Evolutionary conservation across 2,888 invertebrate genomes (phyloP).

Genomic region (Drosophila emarginata): DNA sequence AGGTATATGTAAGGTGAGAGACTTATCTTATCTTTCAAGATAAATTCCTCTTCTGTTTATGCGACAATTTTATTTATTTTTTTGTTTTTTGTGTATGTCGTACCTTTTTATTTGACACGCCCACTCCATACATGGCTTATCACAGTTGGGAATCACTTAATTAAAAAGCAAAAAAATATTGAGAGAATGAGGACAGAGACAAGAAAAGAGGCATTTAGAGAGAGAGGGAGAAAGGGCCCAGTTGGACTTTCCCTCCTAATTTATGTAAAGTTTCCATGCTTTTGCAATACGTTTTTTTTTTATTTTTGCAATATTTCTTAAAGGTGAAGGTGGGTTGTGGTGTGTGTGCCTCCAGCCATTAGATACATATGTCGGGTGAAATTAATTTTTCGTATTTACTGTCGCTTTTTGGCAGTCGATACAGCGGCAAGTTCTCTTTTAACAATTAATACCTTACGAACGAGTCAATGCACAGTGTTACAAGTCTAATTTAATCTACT

Average conservation of each 20-base stretch:
- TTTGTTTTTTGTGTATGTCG: background rate
- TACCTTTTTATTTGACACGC: constrained; percentile 54
- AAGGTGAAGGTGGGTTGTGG: background rate
- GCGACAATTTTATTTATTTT: constrained; percentile 41
- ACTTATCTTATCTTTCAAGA: constrained; percentile 42
- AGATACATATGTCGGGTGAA: no score
- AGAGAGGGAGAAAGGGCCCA: background rate
- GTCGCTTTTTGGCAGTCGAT: no score
- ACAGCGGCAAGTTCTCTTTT: no score
- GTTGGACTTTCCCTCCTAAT: constrained; percentile 20
- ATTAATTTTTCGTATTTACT: no score
- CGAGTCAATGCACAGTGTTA: no score
- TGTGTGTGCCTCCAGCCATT: no score
- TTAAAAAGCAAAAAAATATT: constrained; percentile 32
- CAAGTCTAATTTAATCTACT: no score
- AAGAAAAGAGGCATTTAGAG: background rate
- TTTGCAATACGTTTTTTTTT: constrained; percentile 8
- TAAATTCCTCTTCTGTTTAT: constrained; percentile 43
- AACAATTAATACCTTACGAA: no score
- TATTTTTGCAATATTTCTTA: background rate
- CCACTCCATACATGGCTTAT: constrained; percentile 38
- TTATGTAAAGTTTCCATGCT: constrained; percentile 37
- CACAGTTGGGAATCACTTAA: constrained; percentile 44
- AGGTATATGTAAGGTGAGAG: background rate
- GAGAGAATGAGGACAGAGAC: background rate